These are phyloP conservation scores for Hydractinia symbiolongicarpus DNA, from an alignment of 30 jellyfish, hydroid and myxozoan genomes.

Conservation along the genomic window DNA sequence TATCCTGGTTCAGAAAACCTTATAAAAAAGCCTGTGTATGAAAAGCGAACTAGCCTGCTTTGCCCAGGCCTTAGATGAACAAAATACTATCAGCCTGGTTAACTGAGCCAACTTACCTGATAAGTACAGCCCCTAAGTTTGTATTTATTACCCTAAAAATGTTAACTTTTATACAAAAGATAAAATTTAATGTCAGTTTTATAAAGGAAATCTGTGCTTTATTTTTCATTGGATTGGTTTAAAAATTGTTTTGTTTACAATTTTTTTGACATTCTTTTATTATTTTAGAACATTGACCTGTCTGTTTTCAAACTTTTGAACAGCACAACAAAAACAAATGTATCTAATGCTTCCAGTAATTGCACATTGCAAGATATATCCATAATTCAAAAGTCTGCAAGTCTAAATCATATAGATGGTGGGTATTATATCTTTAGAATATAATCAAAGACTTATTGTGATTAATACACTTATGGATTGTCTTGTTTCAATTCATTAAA, in stretches of 20 bases:
- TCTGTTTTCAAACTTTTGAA: slow-evolving; percentile 71
- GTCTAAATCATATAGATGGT: slow-evolving; percentile 24
- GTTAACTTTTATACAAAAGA: no score
- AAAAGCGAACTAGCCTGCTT: no score
- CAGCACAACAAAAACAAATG: slow-evolving; percentile 44
- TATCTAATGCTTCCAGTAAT: slow-evolving; percentile 21
- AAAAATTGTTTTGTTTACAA: neutral
- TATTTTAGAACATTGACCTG: slow-evolving; percentile 40
- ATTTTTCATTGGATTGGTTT: neutral
- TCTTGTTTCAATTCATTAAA: neutral
- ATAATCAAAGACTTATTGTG: neutral
- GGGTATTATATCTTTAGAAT: neutral
- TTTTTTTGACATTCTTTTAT: neutral
- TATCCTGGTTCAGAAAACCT: no score
- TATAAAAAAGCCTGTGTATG: no score
- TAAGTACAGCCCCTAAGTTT: no score
- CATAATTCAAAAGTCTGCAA: slow-evolving; percentile 23
- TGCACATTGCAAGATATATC: slow-evolving; percentile 34
- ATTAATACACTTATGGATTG: neutral
- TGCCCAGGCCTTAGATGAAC: no score
- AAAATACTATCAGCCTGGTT: no score
- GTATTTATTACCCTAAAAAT: no score
- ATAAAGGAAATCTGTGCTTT: no score
- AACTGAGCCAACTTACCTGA: no score
- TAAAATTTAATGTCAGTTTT: no score